Conservation (phyloP, 1,140 invertebrate genomes). For the Lucilia cuprina region DNA sequence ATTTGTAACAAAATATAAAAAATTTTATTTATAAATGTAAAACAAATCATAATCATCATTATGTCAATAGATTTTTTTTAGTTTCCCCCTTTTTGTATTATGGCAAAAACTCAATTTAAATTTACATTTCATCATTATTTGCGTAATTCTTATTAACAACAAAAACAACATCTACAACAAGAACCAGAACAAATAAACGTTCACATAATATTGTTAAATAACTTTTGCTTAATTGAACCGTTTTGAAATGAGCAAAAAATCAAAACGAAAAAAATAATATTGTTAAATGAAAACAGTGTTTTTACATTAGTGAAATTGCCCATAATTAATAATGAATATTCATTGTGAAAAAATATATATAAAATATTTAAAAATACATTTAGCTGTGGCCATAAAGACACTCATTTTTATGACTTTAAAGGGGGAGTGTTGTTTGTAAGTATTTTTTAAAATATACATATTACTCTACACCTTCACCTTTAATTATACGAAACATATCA, state of each 20-base stretch:
- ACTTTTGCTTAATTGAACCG: slow-evolving; percentile 46
- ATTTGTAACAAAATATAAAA: too few relatives aligned
- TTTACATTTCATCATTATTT: neutral
- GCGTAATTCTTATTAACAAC: too few relatives aligned
- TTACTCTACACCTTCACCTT: too few relatives aligned
- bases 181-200: neutral
- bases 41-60: slow-evolving; percentile 29
- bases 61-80: slow-evolving; percentile 26
- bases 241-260: neutral
- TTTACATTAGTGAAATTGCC: slow-evolving; percentile 55
- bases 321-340: slow-evolving; percentile 57
- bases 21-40: neutral
- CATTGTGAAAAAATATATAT: slow-evolving; percentile 39
- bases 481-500: too few relatives aligned
- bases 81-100: neutral
- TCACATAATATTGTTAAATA: slow-evolving; percentile 40
- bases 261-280: too few relatives aligned
- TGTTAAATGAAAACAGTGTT: slow-evolving; percentile 45
- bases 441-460: too few relatives aligned
- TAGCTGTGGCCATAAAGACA: too few relatives aligned
- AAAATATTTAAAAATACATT: too few relatives aligned
- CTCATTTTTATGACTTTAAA: too few relatives aligned
- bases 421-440: too few relatives aligned
- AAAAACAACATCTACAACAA: too few relatives aligned
- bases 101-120: neutral